phyloP scores from a whole-genome alignment of 2,113 vertebrate genomes.

The Artemisiospiza belli region DNA sequence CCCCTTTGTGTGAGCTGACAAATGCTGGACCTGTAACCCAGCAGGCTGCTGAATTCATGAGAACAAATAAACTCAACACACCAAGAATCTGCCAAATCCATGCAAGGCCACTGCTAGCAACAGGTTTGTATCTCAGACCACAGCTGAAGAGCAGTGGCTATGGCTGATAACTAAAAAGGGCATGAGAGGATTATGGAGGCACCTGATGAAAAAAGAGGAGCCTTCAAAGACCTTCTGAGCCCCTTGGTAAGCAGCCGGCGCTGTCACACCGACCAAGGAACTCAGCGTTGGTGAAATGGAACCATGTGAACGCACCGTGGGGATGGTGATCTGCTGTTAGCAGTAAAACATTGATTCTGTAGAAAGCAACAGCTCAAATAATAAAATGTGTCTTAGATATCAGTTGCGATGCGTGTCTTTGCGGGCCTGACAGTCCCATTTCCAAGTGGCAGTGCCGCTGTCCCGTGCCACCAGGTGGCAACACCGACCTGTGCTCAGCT shows the following conservation, averaged over 20 bases:
- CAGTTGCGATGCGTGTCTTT: neutral
- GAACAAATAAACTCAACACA: neutral
- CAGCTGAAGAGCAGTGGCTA: neutral
- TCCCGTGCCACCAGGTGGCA: neutral
- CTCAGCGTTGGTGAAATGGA: neutral
- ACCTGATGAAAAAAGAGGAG: neutral
- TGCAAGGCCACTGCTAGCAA: neutral
- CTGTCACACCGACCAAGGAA: too few relatives aligned
- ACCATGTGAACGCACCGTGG: too few relatives aligned
- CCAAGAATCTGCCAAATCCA: neutral
- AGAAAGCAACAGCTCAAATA: neutral
- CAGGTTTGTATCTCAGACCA: neutral
- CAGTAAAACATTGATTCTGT: neutral
- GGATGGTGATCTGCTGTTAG: neutral
- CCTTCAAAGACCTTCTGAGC: neutral
- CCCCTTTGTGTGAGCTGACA: neutral
- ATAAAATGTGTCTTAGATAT: neutral
- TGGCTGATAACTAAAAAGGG: neutral
- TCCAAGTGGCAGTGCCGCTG: neutral
- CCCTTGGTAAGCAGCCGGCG: accelerated
- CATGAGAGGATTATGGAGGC: neutral
- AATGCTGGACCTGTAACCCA: neutral
- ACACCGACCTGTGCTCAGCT: neutral
- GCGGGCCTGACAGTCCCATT: neutral
- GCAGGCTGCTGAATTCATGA: neutral